phyloP scores from a whole-genome alignment of 2,888 invertebrate species.

The Endomychus coccineus region DNA sequence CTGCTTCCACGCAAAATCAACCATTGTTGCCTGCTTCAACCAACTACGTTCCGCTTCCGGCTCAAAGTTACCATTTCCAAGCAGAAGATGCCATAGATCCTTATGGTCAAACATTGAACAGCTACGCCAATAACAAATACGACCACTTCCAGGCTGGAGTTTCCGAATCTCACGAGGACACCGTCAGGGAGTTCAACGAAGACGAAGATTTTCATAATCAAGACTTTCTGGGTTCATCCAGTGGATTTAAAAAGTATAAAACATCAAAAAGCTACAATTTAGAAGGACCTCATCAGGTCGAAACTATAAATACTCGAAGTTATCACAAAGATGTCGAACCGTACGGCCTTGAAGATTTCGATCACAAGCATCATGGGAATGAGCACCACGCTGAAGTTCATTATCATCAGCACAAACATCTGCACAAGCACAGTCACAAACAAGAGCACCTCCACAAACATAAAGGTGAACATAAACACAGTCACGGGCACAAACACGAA shows the following conservation, averaged over 20 bases:
- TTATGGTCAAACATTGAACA: neutral
- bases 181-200: conserved; percentile 7
- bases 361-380: conserved; percentile 19
- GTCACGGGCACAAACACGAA: conserved; percentile 24
- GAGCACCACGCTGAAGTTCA: conserved; percentile 29
- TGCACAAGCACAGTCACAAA: conserved; percentile 35
- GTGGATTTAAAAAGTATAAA: conserved; percentile 28
- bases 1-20: too few relatives aligned
- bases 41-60: neutral
- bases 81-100: neutral
- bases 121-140: neutral
- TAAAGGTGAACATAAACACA: conserved; percentile 30
- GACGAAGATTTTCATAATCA: conserved; percentile 10
- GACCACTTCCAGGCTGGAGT: conserved; percentile 6
- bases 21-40: conserved; percentile 1
- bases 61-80: neutral
- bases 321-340: conserved; percentile 31
- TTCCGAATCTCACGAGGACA: neutral
- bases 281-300: conserved; percentile 30
- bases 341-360: conserved; percentile 24
- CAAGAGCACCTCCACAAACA: conserved; percentile 34
- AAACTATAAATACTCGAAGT: conserved; percentile 29
- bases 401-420: conserved; percentile 30
- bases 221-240: conserved; percentile 14
- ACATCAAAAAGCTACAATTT: conserved; percentile 25